Conservation (phyloP, 2,888 invertebrate species). For the Agapostemon virescens region DNA sequence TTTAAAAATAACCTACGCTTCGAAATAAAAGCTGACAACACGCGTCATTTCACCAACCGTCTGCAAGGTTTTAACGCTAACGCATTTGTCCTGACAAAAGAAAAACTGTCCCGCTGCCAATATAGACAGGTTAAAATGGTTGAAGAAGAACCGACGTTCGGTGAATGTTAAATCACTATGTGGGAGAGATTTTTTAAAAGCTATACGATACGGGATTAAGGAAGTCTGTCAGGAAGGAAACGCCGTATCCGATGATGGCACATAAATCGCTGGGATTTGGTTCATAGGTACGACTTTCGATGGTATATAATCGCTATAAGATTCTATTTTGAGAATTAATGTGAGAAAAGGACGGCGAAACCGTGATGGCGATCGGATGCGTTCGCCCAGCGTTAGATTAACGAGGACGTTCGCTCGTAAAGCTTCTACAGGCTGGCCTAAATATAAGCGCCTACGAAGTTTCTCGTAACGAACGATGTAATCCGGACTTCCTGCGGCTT, state of each 20-base stretch:
- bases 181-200: neutral
- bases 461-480: conserved; percentile 60
- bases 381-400: conserved; percentile 56
- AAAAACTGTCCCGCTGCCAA: neutral
- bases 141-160: neutral
- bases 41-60: no score
- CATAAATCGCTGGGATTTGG: conserved; percentile 4
- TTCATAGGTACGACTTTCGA: conserved; percentile 30
- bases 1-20: no score
- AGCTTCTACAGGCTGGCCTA: conserved; percentile 73
- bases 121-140: neutral
- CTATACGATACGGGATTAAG: neutral
- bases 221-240: neutral
- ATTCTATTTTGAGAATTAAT: conserved; percentile 73
- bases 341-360: conserved; percentile 50
- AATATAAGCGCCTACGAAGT: conserved; percentile 71
- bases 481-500: conserved; percentile 67
- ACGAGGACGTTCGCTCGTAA: conserved; percentile 73
- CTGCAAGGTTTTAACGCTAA: neutral
- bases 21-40: no score
- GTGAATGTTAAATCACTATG: neutral
- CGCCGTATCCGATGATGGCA: neutral
- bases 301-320: conserved; percentile 45
- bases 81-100: neutral
- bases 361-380: conserved; percentile 42